A percentile compares a stretch with the other conserved stretches of the same genome.
Conservation (phyloP, 2,113 vertebrate genomes). For the Kryptolebias marmoratus region DNA sequence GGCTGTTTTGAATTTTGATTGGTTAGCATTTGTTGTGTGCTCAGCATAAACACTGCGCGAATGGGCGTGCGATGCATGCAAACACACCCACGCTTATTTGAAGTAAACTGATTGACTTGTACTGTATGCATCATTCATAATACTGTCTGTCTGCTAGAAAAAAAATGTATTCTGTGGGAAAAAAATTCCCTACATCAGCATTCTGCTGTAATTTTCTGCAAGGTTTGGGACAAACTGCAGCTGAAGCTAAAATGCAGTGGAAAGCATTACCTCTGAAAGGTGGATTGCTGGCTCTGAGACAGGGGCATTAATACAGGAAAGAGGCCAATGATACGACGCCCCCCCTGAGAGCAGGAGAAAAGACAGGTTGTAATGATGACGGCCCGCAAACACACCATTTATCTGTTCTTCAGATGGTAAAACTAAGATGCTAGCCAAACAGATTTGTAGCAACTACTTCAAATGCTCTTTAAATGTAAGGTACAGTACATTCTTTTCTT, state of each 20-base stretch:
- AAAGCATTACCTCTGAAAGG: conserved; percentile 70
- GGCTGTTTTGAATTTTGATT: conserved; percentile 55
- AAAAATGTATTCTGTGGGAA: conserved; percentile 54
- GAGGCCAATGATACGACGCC: conserved; percentile 62
- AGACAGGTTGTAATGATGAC: conserved; percentile 64
- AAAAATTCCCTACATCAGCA: conserved; percentile 68
- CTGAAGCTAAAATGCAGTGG: conserved; percentile 65
- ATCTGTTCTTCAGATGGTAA: conserved; percentile 46
- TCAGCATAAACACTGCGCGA: conserved; percentile 51
- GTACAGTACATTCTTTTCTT: no score
- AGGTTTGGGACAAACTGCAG: conserved; percentile 62
- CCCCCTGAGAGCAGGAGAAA: conserved; percentile 54
- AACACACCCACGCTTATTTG: conserved; percentile 16
- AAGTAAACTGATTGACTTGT: conserved; percentile 60
- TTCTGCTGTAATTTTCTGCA: conserved; percentile 70
- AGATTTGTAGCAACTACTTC: not conserved
- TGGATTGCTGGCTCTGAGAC: conserved; percentile 64
- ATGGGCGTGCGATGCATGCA: conserved; percentile 15
- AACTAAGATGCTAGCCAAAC: conserved; percentile 43
- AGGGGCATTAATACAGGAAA: conserved; percentile 72
- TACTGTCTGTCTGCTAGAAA: conserved; percentile 53
- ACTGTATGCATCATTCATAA: conserved; percentile 73
- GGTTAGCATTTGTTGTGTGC: conserved; percentile 55
- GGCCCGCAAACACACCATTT: conserved; percentile 49
- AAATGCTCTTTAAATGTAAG: no score